Conservation (phyloP, 2,113 vertebrate species). For the Spheniscus mendiculus region DNA sequence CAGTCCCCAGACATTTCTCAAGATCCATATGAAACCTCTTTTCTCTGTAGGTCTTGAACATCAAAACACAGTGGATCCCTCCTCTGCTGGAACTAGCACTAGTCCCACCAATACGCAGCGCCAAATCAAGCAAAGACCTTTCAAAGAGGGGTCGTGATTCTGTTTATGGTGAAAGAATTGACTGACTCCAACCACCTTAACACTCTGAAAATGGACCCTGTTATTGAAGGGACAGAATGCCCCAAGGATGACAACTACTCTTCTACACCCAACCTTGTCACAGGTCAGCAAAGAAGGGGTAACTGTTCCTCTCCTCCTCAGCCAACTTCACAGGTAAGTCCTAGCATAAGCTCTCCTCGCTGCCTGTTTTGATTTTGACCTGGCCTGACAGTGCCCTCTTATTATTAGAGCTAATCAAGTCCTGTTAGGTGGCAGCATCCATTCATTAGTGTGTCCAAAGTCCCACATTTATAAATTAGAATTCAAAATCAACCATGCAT, state of each 20-base stretch:
- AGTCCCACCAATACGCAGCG: fast-evolving
- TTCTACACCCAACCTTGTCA: not conserved
- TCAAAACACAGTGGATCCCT: not conserved
- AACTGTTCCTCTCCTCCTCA: not conserved
- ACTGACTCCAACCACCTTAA: not conserved
- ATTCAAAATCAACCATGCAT: conserved; percentile 34
- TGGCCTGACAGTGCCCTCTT: not conserved
- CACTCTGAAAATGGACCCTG: not conserved
- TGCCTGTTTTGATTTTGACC: not conserved
- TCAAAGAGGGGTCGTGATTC: not conserved
- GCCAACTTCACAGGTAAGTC: not conserved
- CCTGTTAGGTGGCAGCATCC: conserved; percentile 60
- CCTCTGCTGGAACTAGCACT: not conserved
- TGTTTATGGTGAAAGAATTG: not conserved
- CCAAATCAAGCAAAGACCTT: not conserved
- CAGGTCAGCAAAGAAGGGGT: not conserved
- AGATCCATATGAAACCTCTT: not conserved
- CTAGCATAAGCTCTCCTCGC: not conserved
- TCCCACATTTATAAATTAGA: not conserved
- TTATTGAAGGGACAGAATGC: not conserved
- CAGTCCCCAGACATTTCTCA: not conserved
- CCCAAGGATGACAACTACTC: not conserved
- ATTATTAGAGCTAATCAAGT: not conserved
- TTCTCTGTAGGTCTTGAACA: not conserved
- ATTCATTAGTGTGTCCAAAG: not conserved